Evolutionary conservation across 1,140 invertebrate species (phyloP).

Genomic region (Hydropsyche tenuis): DNA sequence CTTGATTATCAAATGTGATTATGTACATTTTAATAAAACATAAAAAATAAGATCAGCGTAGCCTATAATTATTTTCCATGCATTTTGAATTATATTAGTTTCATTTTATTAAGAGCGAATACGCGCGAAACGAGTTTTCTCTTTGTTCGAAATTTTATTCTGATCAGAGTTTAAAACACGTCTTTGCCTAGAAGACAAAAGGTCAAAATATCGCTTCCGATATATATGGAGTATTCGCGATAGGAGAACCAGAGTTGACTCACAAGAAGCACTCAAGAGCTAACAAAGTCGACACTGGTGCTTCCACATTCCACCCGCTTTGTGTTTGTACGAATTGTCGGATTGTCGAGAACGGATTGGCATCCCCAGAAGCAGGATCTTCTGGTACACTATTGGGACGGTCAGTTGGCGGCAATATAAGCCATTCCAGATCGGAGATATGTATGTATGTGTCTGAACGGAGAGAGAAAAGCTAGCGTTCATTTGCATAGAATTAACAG

Average conservation of each 20-base stretch:
- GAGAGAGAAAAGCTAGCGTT: conserved; percentile 5
- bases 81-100: neutral
- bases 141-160: neutral
- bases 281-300: conserved; percentile 22
- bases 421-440: conserved; percentile 41
- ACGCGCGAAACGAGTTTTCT: neutral
- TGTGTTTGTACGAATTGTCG: conserved; percentile 21
- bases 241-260: conserved; percentile 2
- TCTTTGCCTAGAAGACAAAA: neutral
- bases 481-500: conserved; percentile 49
- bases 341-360: conserved; percentile 13
- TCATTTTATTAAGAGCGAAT: neutral
- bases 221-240: neutral
- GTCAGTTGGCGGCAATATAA: conserved; percentile 26
- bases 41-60: too few relatives aligned
- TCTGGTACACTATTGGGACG: conserved; percentile 17
- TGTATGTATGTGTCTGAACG: neutral
- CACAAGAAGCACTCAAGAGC: neutral
- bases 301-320: conserved; percentile 20
- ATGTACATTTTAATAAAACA: too few relatives aligned
- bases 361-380: conserved; percentile 19
- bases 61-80: too few relatives aligned
- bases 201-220: neutral
- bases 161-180: neutral
- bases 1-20: too few relatives aligned